phyloP scores from a whole-genome alignment of 2,888 invertebrate species.

The Cactoblastis cactorum region DNA sequence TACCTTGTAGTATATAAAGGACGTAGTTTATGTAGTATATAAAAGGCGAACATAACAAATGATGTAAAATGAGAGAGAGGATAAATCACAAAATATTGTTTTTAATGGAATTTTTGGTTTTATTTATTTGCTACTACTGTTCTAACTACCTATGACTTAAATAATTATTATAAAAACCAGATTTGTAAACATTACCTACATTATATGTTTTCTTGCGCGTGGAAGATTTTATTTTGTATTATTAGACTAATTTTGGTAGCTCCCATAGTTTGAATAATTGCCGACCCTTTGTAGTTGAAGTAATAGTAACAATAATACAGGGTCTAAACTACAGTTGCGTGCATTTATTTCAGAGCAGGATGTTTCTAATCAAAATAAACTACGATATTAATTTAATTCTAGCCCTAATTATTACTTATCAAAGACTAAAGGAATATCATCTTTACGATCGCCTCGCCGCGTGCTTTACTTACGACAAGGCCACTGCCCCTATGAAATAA shows the following conservation, averaged over 20 bases:
- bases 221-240: not conserved
- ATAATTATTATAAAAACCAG: too few relatives aligned
- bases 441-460: slow-evolving; percentile 52
- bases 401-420: slow-evolving; percentile 6
- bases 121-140: too few relatives aligned
- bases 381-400: slow-evolving; percentile 8
- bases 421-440: slow-evolving; percentile 31
- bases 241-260: slow-evolving; percentile 5
- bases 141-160: too few relatives aligned
- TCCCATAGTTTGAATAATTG: slow-evolving; percentile 5
- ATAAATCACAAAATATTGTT: too few relatives aligned
- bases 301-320: not conserved
- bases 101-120: too few relatives aligned
- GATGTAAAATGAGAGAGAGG: too few relatives aligned
- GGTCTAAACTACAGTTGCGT: slow-evolving; percentile 25
- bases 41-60: too few relatives aligned
- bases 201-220: not conserved
- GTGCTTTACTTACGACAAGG: slow-evolving; percentile 56
- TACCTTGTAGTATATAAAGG: too few relatives aligned
- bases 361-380: slow-evolving; percentile 30
- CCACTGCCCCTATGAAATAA: slow-evolving; percentile 72
- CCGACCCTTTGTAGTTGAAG: not conserved
- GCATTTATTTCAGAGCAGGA: slow-evolving; percentile 26
- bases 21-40: too few relatives aligned
- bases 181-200: too few relatives aligned